Percentiles rank a stretch among this genome's conserved stretches.
Evolutionary conservation across 2,888 invertebrate genomes (phyloP).

Genomic region (Geophilus truncorum): DNA sequence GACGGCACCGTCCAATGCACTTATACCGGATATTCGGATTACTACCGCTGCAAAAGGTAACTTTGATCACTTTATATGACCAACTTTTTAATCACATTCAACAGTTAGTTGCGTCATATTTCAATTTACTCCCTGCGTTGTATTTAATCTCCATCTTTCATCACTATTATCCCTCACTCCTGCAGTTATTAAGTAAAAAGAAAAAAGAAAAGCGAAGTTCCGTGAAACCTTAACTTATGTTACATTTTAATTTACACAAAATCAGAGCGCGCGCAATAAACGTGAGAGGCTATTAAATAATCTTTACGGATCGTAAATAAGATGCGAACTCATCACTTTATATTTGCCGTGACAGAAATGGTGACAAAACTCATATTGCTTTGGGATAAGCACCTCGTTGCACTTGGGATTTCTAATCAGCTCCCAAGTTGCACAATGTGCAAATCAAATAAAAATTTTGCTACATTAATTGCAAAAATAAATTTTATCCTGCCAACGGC

Average conservation of each 20-base stretch:
- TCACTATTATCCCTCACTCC: not conserved
- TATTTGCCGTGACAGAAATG: conserved; percentile 1
- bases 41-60: conserved; percentile 37
- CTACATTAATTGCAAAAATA: not conserved
- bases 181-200: not conserved
- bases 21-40: conserved; percentile 36
- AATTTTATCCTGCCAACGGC: not conserved
- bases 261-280: not conserved
- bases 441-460: not conserved
- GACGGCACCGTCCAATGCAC: conserved; percentile 35
- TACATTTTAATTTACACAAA: not conserved
- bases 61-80: not conserved
- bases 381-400: not conserved
- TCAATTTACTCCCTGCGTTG: not conserved
- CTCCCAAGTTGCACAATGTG: not conserved
- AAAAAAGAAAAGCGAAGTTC: not conserved
- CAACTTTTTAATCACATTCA: too few species aligned
- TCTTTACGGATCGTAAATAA: not conserved
- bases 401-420: not conserved
- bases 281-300: conserved; percentile 4
- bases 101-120: not conserved
- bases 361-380: conserved; percentile 9
- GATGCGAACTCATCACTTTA: not conserved
- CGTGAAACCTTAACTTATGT: not conserved
- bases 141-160: not conserved